Evolutionary conservation across 2,888 invertebrate species (phyloP).

Genomic region (Drosophila eohydei): DNA sequence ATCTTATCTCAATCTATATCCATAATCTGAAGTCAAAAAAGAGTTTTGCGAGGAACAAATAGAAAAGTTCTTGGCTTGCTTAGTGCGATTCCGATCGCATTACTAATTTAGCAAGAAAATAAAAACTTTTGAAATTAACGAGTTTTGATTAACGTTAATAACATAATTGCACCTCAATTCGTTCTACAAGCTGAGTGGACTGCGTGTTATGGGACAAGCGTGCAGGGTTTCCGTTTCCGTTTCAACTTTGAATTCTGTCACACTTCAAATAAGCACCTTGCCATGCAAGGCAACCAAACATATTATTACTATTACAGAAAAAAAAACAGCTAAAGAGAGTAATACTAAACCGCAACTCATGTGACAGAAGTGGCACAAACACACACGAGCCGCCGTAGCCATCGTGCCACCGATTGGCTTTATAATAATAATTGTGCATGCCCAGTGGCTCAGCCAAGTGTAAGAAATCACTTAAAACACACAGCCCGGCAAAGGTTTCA

Average conservation of each 20-base stretch:
- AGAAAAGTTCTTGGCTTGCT: background rate
- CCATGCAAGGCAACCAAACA: slow-evolving; percentile 67
- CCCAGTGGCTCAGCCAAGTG: slow-evolving; percentile 58
- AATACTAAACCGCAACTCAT: slow-evolving; percentile 64
- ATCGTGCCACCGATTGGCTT: slow-evolving; percentile 19
- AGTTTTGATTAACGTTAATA: slow-evolving; percentile 27
- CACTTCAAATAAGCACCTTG: slow-evolving; percentile 69
- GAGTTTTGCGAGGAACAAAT: background rate
- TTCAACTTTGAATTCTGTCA: slow-evolving; percentile 77
- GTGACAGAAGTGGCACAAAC: slow-evolving; percentile 76
- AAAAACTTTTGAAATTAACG: background rate
- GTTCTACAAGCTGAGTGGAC: slow-evolving; percentile 21
- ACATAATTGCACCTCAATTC: slow-evolving; percentile 29
- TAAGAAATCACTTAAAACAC: slow-evolving; percentile 75
- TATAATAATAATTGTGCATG: slow-evolving; percentile 70
- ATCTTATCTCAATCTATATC: no score
- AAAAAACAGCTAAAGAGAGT: slow-evolving; percentile 12
- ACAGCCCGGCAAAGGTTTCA: slow-evolving; percentile 29
- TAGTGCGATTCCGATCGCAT: background rate
- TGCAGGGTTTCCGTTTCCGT: slow-evolving; percentile 70
- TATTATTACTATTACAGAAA: slow-evolving; percentile 56
- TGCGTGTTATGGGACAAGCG: slow-evolving; percentile 70
- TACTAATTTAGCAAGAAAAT: background rate
- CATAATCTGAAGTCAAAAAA: no score
- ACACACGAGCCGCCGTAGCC: slow-evolving; percentile 5